Evolutionary conservation across 1,140 invertebrate species (phyloP), one percentile per base, ranked within the genome.

Genomic region (Drosophila simulans): DNA sequence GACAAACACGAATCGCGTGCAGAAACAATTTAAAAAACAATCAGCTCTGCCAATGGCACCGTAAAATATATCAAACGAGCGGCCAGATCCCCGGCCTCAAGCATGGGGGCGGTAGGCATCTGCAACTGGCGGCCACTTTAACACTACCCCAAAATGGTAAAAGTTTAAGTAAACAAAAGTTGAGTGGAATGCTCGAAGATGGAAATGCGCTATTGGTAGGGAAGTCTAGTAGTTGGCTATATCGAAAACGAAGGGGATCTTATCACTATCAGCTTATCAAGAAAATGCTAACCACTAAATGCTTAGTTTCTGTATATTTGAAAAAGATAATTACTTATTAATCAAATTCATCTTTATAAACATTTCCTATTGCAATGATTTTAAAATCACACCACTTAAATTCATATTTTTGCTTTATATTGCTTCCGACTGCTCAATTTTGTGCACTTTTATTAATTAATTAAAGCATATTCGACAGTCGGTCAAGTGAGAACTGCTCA

Each of bases 1-100:
- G 84, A 82, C 85, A 89, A 89, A 89, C 84, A 89, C 80, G 84
- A 80, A 90, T 89, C 84, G 84, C 84, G 84, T 89, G 84, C 80
- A 89, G 82, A 89, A 89, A 89, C 84, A 89, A 89, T 89, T 89
- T 89, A 89, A 89, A 89, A 89, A 89, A 89, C 85, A 89, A 89
- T 89, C 84, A 89, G 74, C 70, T 80, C 77, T 75, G 69, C 69
- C 69, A 80, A 75, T 78, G 63, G 70, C 77, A 75, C 77, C 78
- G 64, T 82, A 72, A 82, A 83, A 79, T 65, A 82, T 82, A 77
- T 70, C 55, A 60, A 60, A 59, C 40, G 20, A 66, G 40, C 53
- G 17, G 39, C 49, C 27, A 60, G 77, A 80, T 51, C 70, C 70
- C 56, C 75, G 77, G 74, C 77, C 69, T 60, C 52, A 69, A 52